Conservation (phyloP, 2,797 vertebrate species). For the Chaetodon trifasciatus region DNA sequence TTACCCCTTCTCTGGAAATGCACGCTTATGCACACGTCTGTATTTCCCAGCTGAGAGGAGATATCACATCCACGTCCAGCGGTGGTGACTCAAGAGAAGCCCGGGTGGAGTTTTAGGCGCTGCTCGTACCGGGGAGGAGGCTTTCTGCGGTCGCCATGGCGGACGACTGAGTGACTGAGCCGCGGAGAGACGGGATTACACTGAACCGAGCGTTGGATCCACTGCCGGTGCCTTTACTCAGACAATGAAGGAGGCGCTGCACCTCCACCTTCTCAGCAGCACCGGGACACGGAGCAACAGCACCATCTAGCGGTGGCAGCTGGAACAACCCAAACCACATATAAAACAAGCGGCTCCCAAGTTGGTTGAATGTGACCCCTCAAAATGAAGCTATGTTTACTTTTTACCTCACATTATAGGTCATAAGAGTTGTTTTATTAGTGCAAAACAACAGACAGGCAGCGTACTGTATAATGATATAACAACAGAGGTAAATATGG, state of each 20-base stretch:
- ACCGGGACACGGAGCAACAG: conserved; percentile 18
- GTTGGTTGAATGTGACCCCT: too few species aligned
- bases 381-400: not conserved
- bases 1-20: conserved; percentile 74
- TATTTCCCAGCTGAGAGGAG: conserved; percentile 48
- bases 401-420: not conserved
- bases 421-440: not conserved
- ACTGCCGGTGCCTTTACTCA: conserved; percentile 74
- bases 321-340: not conserved
- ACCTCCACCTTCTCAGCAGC: conserved; percentile 68
- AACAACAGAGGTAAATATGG: not conserved
- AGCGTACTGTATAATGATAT: too few species aligned
- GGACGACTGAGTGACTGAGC: conserved; percentile 79
- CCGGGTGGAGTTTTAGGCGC: conserved; percentile 64
- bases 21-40: conserved; percentile 68
- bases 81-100: not conserved
- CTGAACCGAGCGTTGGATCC: conserved; percentile 72
- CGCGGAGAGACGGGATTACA: conserved; percentile 81
- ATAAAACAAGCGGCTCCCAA: not conserved
- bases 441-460: not conserved
- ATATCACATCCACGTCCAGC: conserved; percentile 70
- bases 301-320: conserved; percentile 68
- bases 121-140: conserved; percentile 56
- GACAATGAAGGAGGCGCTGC: conserved; percentile 79
- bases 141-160: conserved; percentile 86